Base-by-base conservation (phyloP, 1,140 invertebrate species). In the Brachionus plicatilis region DNA sequence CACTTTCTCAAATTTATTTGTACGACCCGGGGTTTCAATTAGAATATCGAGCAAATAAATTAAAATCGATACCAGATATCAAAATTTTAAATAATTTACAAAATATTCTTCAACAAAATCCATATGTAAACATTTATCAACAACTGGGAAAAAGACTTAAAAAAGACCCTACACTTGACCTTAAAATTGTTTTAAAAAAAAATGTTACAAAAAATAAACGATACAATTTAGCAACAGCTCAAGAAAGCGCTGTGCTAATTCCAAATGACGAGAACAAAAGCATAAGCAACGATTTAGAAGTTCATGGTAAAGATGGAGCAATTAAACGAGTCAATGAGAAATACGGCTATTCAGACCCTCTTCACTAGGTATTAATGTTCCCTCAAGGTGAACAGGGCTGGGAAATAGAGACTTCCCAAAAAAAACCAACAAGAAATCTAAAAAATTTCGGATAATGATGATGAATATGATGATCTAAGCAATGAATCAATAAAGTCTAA, bases 181-280 rank as follows among this genome's bases (percentile, higher is more conserved):
- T 29, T 29, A 29, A 29, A 29, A 29, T 29, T 29, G 29, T 29
- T 29, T 29, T 29, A 29, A 29, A 29, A 29, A 29, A 29, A 29
- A 29, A 29, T 29, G 29, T 29, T 29, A 29, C 29, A 29, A 29
- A 29, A 29, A 29, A n/a, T 29, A 29, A 29, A 29, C 29, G 29
- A 29, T 29, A 29, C 29, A 29, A 29, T 29, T 29, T 29, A 29
- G 1, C 29, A 29, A 29, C 29, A 29, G 29, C 29, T 29, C 29
- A 29, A 29, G 88, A 89, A 70, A 85, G 88, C 45, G 88, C 88
- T 45, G 85, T 88, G 79, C 84, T 89, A 65, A 85, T 89, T 65
- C 85, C 87, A 11, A 87, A 88, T 56, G 84, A 87, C 85, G 6
- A 12, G 43, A 72, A 72, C 2, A 20, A 72, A 72, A 72, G 41